A percentile compares a stretch with the other conserved stretches of the same genome.
phyloP scores from a whole-genome alignment of 2,113 vertebrate species.

The Pelvicachromis taeniatus region DNA sequence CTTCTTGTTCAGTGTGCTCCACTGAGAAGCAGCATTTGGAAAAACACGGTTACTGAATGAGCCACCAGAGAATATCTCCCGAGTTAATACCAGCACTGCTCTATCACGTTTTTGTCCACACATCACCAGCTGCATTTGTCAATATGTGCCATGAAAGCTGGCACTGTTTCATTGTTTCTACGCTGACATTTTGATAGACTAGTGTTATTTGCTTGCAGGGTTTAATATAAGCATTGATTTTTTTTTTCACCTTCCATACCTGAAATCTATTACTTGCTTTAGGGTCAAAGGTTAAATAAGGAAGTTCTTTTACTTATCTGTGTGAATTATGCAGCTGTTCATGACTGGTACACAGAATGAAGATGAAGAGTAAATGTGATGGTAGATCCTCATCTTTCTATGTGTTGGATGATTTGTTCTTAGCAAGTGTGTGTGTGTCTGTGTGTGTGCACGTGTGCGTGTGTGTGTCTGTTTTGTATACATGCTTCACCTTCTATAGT shows the following conservation, averaged over 20 bases:
- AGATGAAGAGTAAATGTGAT: neutral
- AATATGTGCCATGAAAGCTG: conserved; percentile 29
- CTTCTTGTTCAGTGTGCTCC: neutral
- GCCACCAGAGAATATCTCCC: conserved; percentile 14
- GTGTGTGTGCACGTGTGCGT: neutral
- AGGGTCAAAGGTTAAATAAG: conserved; percentile 35
- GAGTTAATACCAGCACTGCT: neutral
- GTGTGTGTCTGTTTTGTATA: neutral
- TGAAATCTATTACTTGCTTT: neutral
- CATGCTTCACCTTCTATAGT: neutral
- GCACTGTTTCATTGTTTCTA: conserved; percentile 27
- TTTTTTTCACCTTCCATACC: neutral
- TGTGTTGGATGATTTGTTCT: neutral
- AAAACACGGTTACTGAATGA: conserved; percentile 6
- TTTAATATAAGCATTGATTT: conserved; percentile 57
- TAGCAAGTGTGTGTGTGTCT: neutral
- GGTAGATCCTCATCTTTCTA: too few species aligned
- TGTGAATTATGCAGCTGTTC: neutral
- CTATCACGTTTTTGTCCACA: conserved; percentile 26
- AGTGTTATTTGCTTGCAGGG: conserved; percentile 39
- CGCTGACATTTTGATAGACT: conserved; percentile 53
- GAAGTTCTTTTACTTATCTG: neutral
- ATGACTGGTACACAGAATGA: neutral
- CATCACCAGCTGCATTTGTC: conserved; percentile 19
- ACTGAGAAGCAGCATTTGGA: conserved; percentile 9